Conservation (phyloP, 2,888 invertebrate species). For the Achlya flavicornis region DNA sequence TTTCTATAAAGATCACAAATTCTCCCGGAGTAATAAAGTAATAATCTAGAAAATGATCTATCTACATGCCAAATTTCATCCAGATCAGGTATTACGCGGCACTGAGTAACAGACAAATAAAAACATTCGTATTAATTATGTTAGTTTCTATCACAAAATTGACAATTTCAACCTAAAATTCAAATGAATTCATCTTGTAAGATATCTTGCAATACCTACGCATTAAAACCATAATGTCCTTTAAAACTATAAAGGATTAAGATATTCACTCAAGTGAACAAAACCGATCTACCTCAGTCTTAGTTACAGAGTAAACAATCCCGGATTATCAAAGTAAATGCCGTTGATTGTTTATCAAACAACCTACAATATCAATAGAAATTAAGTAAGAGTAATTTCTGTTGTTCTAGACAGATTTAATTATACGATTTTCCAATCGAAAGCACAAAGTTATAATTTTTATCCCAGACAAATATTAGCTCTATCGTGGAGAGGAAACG, state of each 20-base stretch:
- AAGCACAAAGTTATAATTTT: no score
- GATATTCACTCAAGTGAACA: neutral
- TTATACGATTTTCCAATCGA: neutral
- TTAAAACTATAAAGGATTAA: neutral
- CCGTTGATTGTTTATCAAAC: constrained; percentile 6
- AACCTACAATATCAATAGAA: constrained; percentile 13
- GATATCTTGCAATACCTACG: neutral
- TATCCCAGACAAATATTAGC: no score
- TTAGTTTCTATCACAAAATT: no score
- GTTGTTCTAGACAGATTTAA: neutral
- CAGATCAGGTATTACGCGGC: neutral
- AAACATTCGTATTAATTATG: neutral
- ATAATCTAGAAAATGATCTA: neutral
- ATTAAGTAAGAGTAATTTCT: neutral
- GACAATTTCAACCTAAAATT: no score
- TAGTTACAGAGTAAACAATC: neutral
- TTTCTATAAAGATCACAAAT: no score
- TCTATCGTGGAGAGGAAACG: no score
- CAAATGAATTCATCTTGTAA: no score
- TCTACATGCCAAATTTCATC: neutral
- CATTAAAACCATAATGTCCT: neutral
- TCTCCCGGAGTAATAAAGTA: no score
- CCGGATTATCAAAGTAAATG: constrained; percentile 4
- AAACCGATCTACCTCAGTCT: neutral
- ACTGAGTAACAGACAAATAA: neutral